Evolutionary conservation across 30 jellyfish, hydroid and myxozoan genomes (phyloP).

Genomic region (Morbakka virulenta): DNA sequence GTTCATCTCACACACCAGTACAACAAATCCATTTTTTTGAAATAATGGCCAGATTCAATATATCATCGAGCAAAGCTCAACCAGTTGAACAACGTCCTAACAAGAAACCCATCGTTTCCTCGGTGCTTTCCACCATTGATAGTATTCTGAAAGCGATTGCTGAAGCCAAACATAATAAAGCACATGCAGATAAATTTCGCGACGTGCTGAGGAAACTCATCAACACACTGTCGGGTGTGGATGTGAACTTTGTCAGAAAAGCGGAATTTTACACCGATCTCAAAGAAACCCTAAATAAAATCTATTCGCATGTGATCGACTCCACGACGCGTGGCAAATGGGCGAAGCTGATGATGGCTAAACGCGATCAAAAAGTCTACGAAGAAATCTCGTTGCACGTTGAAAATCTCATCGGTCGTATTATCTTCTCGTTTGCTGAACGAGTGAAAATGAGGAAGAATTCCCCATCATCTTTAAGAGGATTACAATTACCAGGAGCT

Average conservation of each 20-base stretch:
- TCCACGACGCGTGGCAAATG: constrained; percentile 49
- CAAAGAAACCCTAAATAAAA: constrained; percentile 71
- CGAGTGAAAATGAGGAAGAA: constrained; percentile 49
- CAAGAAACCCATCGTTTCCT: constrained; percentile 20
- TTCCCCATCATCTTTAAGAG: constrained; percentile 52
- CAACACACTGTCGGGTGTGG: constrained; percentile 76
- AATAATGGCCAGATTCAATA: constrained; percentile 17
- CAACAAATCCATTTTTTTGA: background rate
- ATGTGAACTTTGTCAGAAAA: constrained; percentile 54
- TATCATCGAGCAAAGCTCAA: constrained; percentile 10
- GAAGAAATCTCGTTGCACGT: constrained; percentile 56
- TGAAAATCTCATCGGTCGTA: constrained; percentile 64
- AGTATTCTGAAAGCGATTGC: constrained; percentile 24
- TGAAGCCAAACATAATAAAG: constrained; percentile 69
- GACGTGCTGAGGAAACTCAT: constrained; percentile 46
- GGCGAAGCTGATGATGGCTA: constrained; percentile 72
- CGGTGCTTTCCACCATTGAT: constrained; percentile 50
- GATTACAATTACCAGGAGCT: too few species aligned
- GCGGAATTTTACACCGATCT: constrained; percentile 82
- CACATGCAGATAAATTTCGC: constrained; percentile 55
- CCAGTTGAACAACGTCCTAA: constrained; percentile 2
- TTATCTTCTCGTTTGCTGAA: constrained; percentile 71
- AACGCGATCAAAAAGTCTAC: constrained; percentile 37
- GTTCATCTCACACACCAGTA: too few species aligned
- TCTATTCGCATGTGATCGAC: constrained; percentile 50